These are phyloP conservation scores for Crotalus tigris DNA, from an alignment of 2,113 vertebrate species.

Conservation along the genomic window DNA sequence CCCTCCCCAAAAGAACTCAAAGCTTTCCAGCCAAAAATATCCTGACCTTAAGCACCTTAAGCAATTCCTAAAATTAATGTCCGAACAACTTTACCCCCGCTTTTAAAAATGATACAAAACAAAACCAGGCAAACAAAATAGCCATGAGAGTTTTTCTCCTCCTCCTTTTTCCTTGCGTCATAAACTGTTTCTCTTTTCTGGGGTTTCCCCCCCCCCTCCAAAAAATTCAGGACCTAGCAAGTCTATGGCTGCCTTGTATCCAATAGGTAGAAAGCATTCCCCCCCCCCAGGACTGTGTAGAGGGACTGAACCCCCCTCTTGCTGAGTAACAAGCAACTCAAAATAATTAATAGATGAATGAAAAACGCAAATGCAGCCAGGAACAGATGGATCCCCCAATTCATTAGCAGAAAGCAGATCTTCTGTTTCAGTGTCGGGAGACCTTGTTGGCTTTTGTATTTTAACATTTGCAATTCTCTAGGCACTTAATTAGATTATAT, in stretches of 20 bases:
- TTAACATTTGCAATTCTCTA: constrained; percentile 22
- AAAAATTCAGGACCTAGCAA: not conserved
- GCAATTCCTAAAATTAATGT: not conserved
- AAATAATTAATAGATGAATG: constrained; percentile 47
- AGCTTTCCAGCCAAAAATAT: not conserved
- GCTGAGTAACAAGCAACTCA: constrained; percentile 37
- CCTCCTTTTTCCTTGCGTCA: constrained; percentile 7
- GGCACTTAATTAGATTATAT: constrained; percentile 24
- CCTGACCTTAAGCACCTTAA: not conserved
- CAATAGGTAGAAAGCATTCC: accelerated
- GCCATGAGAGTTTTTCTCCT: not conserved
- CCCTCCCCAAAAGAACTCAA: not conserved
- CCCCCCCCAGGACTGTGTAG: accelerated
- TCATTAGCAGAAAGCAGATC: constrained; percentile 57
- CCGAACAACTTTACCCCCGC: not conserved
- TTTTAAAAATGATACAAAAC: not conserved
- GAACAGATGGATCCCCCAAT: constrained; percentile 60
- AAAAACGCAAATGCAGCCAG: constrained; percentile 40
- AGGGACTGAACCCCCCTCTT: not conserved
- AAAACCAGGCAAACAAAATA: not conserved
- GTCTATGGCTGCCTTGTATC: not conserved
- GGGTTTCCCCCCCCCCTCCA: not conserved
- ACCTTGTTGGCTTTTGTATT: constrained; percentile 39
- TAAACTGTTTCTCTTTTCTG: not conserved
- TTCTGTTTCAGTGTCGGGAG: constrained; percentile 53